Evolutionary conservation across 2,797 vertebrate species (phyloP).

Genomic region (Spea hammondii): DNA sequence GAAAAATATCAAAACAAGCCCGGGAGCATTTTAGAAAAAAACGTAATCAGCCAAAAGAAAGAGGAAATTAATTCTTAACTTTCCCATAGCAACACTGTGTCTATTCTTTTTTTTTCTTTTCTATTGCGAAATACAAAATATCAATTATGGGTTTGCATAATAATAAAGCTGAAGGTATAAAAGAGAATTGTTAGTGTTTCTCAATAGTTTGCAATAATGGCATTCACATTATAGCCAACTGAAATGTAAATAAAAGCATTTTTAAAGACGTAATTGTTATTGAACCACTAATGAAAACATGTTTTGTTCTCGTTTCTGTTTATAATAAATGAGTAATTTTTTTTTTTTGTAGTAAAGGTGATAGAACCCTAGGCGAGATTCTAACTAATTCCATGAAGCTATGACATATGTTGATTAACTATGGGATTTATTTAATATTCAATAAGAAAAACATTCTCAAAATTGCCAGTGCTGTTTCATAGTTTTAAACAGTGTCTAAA

Average conservation of each 20-base stretch:
- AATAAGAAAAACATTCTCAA: neutral
- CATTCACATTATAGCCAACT: conserved; percentile 66
- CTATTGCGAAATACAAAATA: conserved; percentile 75
- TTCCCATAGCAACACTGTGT: conserved; percentile 71
- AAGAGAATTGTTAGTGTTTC: conserved; percentile 77
- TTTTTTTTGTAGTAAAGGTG: conserved; percentile 38
- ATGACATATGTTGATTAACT: neutral
- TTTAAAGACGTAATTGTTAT: conserved; percentile 49
- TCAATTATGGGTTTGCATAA: conserved; percentile 78
- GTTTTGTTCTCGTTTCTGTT: conserved; percentile 50
- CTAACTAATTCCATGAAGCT: conserved; percentile 27
- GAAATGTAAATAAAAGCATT: conserved; percentile 64
- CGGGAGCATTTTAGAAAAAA: conserved; percentile 78
- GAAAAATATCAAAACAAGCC: conserved; percentile 79
- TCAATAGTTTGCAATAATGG: conserved; percentile 71
- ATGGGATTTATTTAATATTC: conserved; percentile 17
- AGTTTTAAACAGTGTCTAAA: too few relatives aligned
- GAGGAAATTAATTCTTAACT: conserved; percentile 69
- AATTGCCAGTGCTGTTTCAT: neutral
- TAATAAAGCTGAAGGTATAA: conserved; percentile 73
- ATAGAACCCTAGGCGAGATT: conserved; percentile 31
- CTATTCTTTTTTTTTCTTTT: conserved; percentile 64
- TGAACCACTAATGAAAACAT: conserved; percentile 50
- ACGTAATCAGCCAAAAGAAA: conserved; percentile 75
- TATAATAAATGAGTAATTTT: conserved; percentile 50